phyloP scores from a whole-genome alignment of 2,797 vertebrate species.

The Cottoperca gobio region DNA sequence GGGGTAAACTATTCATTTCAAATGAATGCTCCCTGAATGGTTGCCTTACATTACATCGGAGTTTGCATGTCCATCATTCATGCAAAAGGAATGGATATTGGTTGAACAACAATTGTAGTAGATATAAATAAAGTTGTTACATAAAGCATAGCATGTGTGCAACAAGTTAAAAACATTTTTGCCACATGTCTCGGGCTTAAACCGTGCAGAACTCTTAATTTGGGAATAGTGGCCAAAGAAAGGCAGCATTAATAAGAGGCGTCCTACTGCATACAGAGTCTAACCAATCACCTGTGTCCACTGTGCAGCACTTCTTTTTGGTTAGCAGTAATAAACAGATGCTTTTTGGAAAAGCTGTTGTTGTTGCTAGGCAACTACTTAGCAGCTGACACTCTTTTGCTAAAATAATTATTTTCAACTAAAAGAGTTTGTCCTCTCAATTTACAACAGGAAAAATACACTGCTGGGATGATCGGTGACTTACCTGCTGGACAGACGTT shows the following conservation, averaged over 20 bases:
- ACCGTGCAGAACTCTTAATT: slow-evolving; percentile 21
- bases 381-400: slow-evolving; percentile 64
- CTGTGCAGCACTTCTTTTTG: slow-evolving; percentile 46
- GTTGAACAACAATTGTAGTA: not conserved
- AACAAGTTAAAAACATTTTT: slow-evolving; percentile 8
- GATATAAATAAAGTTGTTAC: not conserved
- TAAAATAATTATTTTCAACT: slow-evolving; percentile 72
- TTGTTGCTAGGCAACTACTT: slow-evolving; percentile 80
- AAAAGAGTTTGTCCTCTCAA: slow-evolving; percentile 71
- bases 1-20: not conserved
- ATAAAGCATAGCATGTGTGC: not conserved
- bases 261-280: slow-evolving; percentile 41
- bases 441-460: slow-evolving; percentile 47
- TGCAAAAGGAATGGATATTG: not conserved
- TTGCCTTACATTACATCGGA: not conserved
- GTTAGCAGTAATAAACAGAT: slow-evolving; percentile 72
- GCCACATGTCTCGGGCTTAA: not conserved
- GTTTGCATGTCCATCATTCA: too few species aligned
- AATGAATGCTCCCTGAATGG: not conserved
- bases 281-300: slow-evolving; percentile 68
- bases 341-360: slow-evolving; percentile 77
- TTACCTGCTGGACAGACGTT: slow-evolving; percentile 20
- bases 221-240: slow-evolving; percentile 34
- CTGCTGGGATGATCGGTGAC: slow-evolving; percentile 27
- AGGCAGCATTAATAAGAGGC: slow-evolving; percentile 35